Base-by-base conservation (phyloP, 2,888 invertebrate species). In the Melieria omissa region DNA sequence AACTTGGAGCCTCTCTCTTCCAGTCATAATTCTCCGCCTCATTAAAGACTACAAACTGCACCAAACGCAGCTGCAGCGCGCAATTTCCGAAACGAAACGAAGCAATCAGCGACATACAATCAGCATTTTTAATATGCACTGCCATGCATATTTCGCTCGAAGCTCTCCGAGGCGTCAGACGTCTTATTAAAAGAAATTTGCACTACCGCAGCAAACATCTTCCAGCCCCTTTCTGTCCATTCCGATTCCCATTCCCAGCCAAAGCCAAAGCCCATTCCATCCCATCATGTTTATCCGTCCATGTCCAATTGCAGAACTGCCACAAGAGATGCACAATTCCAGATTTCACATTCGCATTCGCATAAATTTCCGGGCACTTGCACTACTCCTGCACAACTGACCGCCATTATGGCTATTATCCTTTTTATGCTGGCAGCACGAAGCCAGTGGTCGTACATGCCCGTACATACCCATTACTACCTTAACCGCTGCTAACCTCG, bases 121-220 rank as follows among this genome's bases (percentile, higher is more conserved):
- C 70, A 70, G 63, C 65, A 70, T 66, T 70, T 73, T 70, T 58
- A 66, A 41, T 72, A 69, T 64, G 70, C 63, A 64, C 10, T 16
- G n/a, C 54, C 54, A 12, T 6, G 14, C n/a, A 12, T 41, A 41
- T 7, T 10, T 10, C 44, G 67, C 67, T 67, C 44, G 49, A 45
- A 60, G 67, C 67, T 61, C 60, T 64, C 57, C 47, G 78, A 83
- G 82, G 83, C 83, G 83, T 83, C 82, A 83, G 83, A 81, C 82
- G 80, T 80, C 83, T 83, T 83, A 83, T 83, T 83, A 83, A 83
- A 81, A 79, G 79, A 82, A 82, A 82, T 83, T 82, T 82, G 81
- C 81, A 80, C 80, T 78, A 79, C 77, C 66, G 61, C 72, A 71
- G 74, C 66, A 74, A 67, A 8, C 60, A 60, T 41, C 10, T 12